Percentiles rank a stretch among this genome's conserved stretches.
Evolutionary conservation across 2,797 vertebrate genomes (phyloP).

Genomic region (Danio albolineatus): DNA sequence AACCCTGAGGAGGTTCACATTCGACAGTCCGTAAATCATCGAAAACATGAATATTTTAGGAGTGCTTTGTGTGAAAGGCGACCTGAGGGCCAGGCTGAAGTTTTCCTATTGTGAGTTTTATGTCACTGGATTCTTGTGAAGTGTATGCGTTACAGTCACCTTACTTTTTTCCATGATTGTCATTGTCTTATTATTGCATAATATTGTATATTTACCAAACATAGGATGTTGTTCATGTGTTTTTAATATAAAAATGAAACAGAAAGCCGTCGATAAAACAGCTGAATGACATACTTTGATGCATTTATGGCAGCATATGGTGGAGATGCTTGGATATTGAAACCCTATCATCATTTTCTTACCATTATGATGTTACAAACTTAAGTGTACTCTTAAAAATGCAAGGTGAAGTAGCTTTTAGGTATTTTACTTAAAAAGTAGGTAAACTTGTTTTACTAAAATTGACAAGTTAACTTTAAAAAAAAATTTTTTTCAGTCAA

Average conservation of each 20-base stretch:
- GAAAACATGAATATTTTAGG: constrained; percentile 26
- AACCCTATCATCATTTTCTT: background rate
- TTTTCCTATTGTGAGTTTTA: background rate
- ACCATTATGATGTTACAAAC: background rate
- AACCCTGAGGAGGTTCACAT: background rate
- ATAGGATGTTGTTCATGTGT: background rate
- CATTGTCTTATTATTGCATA: background rate
- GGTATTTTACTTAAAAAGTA: too few species aligned
- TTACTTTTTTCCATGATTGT: background rate
- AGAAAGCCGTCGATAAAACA: background rate
- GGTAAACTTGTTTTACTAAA: too few species aligned
- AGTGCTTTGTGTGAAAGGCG: constrained; percentile 18
- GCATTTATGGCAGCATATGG: background rate
- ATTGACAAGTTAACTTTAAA: too few species aligned
- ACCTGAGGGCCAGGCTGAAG: background rate
- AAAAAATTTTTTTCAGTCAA: too few species aligned
- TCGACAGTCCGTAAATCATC: background rate
- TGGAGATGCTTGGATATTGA: background rate
- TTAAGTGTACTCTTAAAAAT: too few species aligned
- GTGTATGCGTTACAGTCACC: background rate
- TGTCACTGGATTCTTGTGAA: constrained; percentile 3
- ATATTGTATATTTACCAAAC: too few species aligned
- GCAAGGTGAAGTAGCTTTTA: too few species aligned
- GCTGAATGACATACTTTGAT: constrained; percentile 28
- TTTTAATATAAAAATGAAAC: background rate